A percentile compares a stretch with the other conserved stretches of the same genome.
Conservation (phyloP, 1,140 invertebrate genomes). For the Amyelois transitella region DNA sequence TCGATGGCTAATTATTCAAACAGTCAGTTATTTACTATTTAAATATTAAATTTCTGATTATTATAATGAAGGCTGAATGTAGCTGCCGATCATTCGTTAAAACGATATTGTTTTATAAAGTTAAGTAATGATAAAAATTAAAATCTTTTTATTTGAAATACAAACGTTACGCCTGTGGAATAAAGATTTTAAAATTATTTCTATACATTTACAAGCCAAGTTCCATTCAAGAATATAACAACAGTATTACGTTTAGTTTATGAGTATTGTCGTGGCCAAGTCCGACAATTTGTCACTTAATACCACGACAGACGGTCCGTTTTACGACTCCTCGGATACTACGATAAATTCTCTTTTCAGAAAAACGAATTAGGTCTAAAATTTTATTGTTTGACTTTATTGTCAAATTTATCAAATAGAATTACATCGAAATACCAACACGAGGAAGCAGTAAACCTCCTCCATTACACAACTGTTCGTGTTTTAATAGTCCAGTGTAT, state of each 20-base stretch:
- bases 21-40: constrained; percentile 33
- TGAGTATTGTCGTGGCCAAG: constrained; percentile 31
- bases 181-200: too few species aligned
- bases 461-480: constrained; percentile 28
- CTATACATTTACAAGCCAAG: neutral
- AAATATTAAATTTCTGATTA: constrained; percentile 55
- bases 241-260: constrained; percentile 40
- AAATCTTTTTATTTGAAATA: too few species aligned
- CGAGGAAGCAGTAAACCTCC: constrained; percentile 34
- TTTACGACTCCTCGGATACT: constrained; percentile 36
- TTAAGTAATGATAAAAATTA: too few species aligned
- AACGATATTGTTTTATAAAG: too few species aligned
- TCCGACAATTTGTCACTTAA: constrained; percentile 53
- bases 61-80: constrained; percentile 5
- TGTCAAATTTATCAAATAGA: constrained; percentile 43
- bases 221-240: constrained; percentile 40
- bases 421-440: constrained; percentile 40
- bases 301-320: constrained; percentile 35
- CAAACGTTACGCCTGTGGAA: too few species aligned
- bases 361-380: constrained; percentile 52
- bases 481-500: constrained; percentile 37
- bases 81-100: constrained; percentile 9
- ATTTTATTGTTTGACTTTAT: constrained; percentile 56
- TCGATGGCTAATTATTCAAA: constrained; percentile 55
- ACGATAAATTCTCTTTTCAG: constrained; percentile 50